These are phyloP conservation scores for Turnix velox DNA, from an alignment of 2,113 vertebrate genomes.

Conservation along the genomic window DNA sequence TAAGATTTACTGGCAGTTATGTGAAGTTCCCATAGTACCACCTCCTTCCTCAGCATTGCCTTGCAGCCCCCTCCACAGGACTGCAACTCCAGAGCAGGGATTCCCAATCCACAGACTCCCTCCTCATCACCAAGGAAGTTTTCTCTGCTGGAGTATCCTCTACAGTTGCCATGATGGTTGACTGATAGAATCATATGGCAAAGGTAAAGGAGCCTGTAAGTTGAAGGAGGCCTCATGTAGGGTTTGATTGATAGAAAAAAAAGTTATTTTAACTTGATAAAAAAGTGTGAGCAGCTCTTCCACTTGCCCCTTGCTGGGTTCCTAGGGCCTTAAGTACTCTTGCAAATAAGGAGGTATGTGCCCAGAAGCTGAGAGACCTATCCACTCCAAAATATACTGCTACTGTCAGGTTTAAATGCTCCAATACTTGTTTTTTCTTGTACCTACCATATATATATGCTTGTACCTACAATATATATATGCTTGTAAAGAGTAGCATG, in stretches of 20 bases:
- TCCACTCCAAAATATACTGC: neutral
- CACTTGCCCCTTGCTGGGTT: constrained; percentile 58
- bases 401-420: neutral
- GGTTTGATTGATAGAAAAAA: constrained; percentile 52
- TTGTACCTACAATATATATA: neutral
- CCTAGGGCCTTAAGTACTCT: constrained; percentile 69
- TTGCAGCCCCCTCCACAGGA: neutral
- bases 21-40: neutral
- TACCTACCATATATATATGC: neutral
- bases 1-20: neutral
- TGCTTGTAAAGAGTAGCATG: neutral
- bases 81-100: neutral
- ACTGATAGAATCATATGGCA: neutral
- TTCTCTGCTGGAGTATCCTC: constrained; percentile 20
- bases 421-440: neutral
- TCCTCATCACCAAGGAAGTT: neutral
- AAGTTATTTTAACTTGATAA: constrained; percentile 29
- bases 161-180: constrained; percentile 41
- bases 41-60: neutral
- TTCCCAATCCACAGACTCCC: neutral
- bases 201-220: constrained; percentile 35
- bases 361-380: constrained; percentile 6
- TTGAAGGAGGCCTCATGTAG: constrained; percentile 22
- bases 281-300: constrained; percentile 15
- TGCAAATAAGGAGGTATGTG: constrained; percentile 38